Conservation (phyloP, 1,140 invertebrate species). For the Thaumatotibia leucotreta region DNA sequence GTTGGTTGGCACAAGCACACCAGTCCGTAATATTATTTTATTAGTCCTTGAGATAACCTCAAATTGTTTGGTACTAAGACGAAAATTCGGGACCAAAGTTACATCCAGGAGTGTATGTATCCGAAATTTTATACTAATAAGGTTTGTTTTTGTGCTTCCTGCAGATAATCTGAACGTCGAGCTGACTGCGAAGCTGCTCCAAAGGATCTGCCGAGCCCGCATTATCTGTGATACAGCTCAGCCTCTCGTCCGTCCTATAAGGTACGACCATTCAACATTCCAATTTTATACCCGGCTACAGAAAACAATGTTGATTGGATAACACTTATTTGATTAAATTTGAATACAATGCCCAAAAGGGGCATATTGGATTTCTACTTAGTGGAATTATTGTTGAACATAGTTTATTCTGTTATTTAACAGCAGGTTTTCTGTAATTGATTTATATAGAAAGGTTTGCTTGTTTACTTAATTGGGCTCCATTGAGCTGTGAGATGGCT, state of each 20-base stretch:
- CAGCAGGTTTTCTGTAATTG: neutral
- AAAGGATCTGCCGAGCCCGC: conserved; percentile 71
- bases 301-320: neutral
- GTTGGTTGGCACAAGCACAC: conserved; percentile 19
- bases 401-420: neutral
- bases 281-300: neutral
- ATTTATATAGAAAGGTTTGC: neutral
- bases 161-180: conserved; percentile 68
- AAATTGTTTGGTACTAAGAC: conserved; percentile 32
- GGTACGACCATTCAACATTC: conserved; percentile 33
- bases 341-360: neutral
- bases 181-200: conserved; percentile 69
- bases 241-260: conserved; percentile 78
- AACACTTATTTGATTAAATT: neutral
- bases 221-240: conserved; percentile 87
- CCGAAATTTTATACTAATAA: neutral
- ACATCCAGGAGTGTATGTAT: neutral
- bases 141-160: neutral
- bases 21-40: neutral
- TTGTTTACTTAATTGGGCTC: neutral
- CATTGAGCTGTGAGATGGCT: conserved; percentile 1
- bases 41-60: conserved; percentile 67
- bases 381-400: neutral
- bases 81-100: neutral
- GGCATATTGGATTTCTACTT: neutral